Conservation (phyloP, 2,113 vertebrate genomes). For the Mionectes macconnelli region DNA sequence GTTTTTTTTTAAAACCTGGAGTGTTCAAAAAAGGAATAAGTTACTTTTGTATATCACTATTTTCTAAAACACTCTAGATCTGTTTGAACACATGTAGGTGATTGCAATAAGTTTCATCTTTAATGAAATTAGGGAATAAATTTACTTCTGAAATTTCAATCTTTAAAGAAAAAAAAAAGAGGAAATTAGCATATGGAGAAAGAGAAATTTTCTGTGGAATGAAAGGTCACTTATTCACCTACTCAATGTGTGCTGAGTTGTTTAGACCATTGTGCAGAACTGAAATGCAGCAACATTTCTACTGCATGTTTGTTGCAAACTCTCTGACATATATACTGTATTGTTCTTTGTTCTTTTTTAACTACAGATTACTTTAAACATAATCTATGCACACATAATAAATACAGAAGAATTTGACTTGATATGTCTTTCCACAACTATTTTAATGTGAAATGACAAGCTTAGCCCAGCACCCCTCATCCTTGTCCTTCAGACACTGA, state of each 20-base stretch:
- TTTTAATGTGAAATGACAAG: constrained; percentile 33
- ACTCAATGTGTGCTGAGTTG: neutral
- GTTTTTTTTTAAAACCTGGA: neutral
- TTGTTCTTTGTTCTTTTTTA: neutral
- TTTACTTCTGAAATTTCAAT: neutral
- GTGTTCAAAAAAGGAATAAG: neutral
- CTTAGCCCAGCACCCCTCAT: neutral
- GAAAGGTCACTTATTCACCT: neutral
- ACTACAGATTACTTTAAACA: neutral
- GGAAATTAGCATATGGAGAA: neutral
- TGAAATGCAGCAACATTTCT: neutral
- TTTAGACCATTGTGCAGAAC: neutral
- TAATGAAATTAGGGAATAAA: neutral
- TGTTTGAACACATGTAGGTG: neutral
- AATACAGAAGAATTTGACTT: neutral
- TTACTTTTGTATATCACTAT: neutral
- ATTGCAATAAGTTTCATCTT: neutral
- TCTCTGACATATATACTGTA: neutral
- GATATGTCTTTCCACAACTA: neutral
- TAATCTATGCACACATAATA: neutral
- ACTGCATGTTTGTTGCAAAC: neutral
- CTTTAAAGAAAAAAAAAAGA: neutral
- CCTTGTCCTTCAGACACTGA: neutral
- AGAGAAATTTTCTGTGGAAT: neutral
- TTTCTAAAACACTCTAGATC: neutral